Evolutionary conservation across 2,113 vertebrate genomes (phyloP).

Genomic region (Arizona elegans): DNA sequence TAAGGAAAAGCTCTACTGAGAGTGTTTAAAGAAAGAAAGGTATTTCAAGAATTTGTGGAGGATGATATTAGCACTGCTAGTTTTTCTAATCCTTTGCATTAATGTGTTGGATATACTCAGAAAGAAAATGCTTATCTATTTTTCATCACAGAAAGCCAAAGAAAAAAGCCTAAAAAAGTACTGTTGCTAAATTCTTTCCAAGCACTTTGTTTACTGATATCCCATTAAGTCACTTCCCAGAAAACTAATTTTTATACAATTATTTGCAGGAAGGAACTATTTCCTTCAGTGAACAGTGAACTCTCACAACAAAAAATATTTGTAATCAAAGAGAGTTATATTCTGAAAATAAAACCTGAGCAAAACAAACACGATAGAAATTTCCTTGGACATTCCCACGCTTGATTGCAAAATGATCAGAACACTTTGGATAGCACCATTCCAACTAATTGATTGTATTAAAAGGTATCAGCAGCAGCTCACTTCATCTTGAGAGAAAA

Average conservation of each 20-base stretch:
- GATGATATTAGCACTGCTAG: not conserved
- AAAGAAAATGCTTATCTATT: not conserved
- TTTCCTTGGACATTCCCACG: not conserved
- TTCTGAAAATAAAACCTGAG: not conserved
- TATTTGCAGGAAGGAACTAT: constrained; percentile 18
- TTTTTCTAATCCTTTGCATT: not conserved
- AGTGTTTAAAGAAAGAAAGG: not conserved
- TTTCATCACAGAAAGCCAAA: not conserved
- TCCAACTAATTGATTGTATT: not conserved
- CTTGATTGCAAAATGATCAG: not conserved
- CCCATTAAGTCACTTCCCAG: not conserved
- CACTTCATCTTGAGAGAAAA: not conserved
- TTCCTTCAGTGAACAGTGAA: constrained; percentile 6
- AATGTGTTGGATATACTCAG: not conserved
- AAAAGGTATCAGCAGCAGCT: not conserved
- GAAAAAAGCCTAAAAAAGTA: not conserved
- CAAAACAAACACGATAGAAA: constrained; percentile 12
- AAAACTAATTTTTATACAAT: not conserved
- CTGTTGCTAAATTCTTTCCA: not conserved
- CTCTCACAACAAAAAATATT: not conserved
- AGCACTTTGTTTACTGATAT: not conserved
- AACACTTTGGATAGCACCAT: not conserved
- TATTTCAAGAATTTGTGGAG: not conserved
- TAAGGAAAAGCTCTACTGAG: not conserved
- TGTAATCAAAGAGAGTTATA: not conserved